A percentile compares a stretch with the other conserved stretches of the same genome.
phyloP scores from a whole-genome alignment of 2,797 vertebrate species.

The Myotis findleyi region DNA sequence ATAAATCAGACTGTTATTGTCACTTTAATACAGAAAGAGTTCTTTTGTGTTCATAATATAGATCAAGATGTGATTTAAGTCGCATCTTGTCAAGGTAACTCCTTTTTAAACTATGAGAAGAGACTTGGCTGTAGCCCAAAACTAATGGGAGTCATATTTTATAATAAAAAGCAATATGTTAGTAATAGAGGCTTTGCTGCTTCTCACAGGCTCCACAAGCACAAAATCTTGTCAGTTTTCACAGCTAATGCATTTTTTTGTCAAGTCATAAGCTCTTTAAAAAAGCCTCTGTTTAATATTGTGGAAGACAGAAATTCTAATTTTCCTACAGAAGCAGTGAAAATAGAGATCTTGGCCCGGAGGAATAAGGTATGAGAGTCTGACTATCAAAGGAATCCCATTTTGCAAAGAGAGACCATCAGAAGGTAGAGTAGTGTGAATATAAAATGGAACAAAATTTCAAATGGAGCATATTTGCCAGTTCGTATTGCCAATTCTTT shows the following conservation, averaged over 20 bases:
- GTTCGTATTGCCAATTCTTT: slow-evolving; percentile 71
- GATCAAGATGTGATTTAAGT: slow-evolving; percentile 85
- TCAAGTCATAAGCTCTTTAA: slow-evolving; percentile 80
- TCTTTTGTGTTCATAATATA: slow-evolving; percentile 82
- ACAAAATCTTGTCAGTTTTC: slow-evolving; percentile 78
- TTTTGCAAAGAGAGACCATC: slow-evolving; percentile 79
- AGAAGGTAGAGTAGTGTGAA: slow-evolving; percentile 77
- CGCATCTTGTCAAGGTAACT: slow-evolving; percentile 81
- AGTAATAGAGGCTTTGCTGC: slow-evolving; percentile 55
- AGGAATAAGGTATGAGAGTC: slow-evolving; percentile 77
- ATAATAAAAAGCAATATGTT: slow-evolving; percentile 76
- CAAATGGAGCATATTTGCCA: slow-evolving; percentile 74
- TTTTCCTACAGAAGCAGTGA: slow-evolving; percentile 82
- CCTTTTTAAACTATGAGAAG: slow-evolving; percentile 73
- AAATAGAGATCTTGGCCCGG: slow-evolving; percentile 83
- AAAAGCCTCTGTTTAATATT: slow-evolving; percentile 83
- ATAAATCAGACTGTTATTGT: slow-evolving; percentile 84
- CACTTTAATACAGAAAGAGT: slow-evolving; percentile 79
- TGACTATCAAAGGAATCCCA: slow-evolving; percentile 83
- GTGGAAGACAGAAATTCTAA: slow-evolving; percentile 82
- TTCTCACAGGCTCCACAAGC: slow-evolving; percentile 70
- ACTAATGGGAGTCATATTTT: slow-evolving; percentile 82
- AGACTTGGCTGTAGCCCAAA: slow-evolving; percentile 72
- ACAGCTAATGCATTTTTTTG: slow-evolving; percentile 80
- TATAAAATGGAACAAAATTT: slow-evolving; percentile 83